These are phyloP conservation scores for Nephrocerus scutellatus DNA, from an alignment of 2,888 invertebrate genomes.

Conservation along the genomic window DNA sequence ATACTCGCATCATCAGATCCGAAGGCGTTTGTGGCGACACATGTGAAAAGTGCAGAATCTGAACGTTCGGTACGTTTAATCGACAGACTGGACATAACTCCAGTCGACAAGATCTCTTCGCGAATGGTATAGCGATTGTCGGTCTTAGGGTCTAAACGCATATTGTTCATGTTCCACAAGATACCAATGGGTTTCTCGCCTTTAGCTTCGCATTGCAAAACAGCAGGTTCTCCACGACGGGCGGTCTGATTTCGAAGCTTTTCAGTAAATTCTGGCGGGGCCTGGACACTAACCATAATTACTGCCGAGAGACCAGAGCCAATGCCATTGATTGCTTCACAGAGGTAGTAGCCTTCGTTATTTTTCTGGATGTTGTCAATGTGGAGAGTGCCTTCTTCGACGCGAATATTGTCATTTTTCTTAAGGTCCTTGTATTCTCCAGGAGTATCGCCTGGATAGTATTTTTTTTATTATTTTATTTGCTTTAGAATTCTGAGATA, in stretches of 20 bases:
- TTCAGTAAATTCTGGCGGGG: constrained; percentile 88
- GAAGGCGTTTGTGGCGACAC: constrained; percentile 88
- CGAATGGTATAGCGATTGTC: constrained; percentile 77
- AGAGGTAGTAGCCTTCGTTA: constrained; percentile 91
- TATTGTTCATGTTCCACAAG: constrained; percentile 91
- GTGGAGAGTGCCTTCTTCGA: constrained; percentile 87
- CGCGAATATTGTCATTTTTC: constrained; percentile 83
- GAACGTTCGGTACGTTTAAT: constrained; percentile 83
- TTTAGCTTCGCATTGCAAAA: constrained; percentile 85
- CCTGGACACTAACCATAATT: constrained; percentile 89
- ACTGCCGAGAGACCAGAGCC: constrained; percentile 92
- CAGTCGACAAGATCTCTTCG: constrained; percentile 80
- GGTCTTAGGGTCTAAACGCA: constrained; percentile 80
- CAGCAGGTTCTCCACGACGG: constrained; percentile 82
- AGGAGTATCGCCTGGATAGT: constrained; percentile 69
- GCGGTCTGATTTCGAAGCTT: constrained; percentile 88
- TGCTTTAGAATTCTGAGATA: background rate
- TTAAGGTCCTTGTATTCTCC: constrained; percentile 91
- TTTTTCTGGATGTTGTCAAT: constrained; percentile 87
- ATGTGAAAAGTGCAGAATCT: constrained; percentile 84
- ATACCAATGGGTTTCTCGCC: constrained; percentile 94
- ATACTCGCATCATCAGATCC: constrained; percentile 93
- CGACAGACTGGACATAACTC: constrained; percentile 80
- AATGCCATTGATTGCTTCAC: constrained; percentile 93
- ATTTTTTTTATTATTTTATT: constrained; percentile 4